Evolutionary conservation across 2,888 invertebrate genomes (phyloP), one percentile per base, ranked within the genome.

Genomic region (Apantesis nais): DNA sequence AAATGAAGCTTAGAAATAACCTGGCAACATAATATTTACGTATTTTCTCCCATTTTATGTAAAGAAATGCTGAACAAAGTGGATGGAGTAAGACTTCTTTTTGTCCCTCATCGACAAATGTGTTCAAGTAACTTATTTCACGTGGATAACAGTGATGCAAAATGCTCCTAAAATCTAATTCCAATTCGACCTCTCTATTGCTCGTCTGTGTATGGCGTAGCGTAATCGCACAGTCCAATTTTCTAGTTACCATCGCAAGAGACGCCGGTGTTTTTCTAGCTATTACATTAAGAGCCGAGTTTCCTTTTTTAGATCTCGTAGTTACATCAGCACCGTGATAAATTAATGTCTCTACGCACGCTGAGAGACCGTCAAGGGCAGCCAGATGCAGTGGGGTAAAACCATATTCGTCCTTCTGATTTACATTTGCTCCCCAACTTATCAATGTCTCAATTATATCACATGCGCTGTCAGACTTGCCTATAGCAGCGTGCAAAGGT

Each of bases 41-140:
- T 78, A 98, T 98, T 89, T 98, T 98, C 83, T 98, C 97, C 98
- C 98, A 98, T 88, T 98, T 98, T 67, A 98, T 96, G 86, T 98
- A 97, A 0, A 98, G 94, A 86, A 98, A 98, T 0, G 98, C 98
- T 14, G 98, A 98, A 88, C 98, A 98, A 8, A 98, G 92, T 0
- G 98, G 98, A 93, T 98, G 98, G 68, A 98, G 96, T 4, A 98
- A 90, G 58, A 98, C 97, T 88, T 98, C 97, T 85, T 98, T 98
- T 86, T 98, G 98, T 0, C 98, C 98, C 89, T 98, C 98, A 80
- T 98, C 98, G 1, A 98, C 97, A 78, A 98, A 97, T 0, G 98
- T 98, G 80, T 98, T 98, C 74, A 98, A 93, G 86, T 98, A 98
- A 82, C 97, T 97, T 70, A 98, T 98, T 90, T 98, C 98, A 8